Evolutionary conservation across 2,797 vertebrate genomes (phyloP).

Genomic region (Oreochromis grahami): DNA sequence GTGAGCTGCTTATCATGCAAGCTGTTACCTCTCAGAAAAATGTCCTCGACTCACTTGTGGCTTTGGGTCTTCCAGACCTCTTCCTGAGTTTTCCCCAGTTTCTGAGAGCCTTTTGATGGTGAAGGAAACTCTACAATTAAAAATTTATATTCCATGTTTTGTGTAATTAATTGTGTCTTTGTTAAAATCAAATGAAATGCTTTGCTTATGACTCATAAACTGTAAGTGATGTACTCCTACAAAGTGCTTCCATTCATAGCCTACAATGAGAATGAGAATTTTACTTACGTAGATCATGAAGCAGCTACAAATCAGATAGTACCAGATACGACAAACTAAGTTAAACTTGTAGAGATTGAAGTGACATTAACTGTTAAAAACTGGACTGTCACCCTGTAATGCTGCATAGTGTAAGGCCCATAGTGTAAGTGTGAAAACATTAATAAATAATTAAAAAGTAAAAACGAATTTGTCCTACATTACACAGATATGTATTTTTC

Average conservation of each 20-base stretch:
- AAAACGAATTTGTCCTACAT: not conserved
- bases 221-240: not conserved
- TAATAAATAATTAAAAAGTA: not conserved
- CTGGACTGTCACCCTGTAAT: not conserved
- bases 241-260: not conserved
- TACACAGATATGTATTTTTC: not conserved
- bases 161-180: too few species aligned
- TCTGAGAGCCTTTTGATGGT: not conserved
- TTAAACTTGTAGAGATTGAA: not conserved
- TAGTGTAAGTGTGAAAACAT: not conserved
- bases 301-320: too few species aligned
- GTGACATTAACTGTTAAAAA: not conserved
- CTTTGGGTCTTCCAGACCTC: not conserved
- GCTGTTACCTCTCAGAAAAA: not conserved
- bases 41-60: not conserved
- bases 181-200: too few species aligned
- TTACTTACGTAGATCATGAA: not conserved
- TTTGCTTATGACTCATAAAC: not conserved
- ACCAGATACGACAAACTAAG: not conserved
- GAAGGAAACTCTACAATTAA: not conserved
- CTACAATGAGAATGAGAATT: not conserved
- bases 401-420: not conserved
- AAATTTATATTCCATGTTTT: too few species aligned
- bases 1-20: not conserved
- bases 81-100: not conserved